A percentile compares a stretch with the other conserved stretches of the same genome.
Evolutionary conservation across 2,888 invertebrate genomes (phyloP).

Genomic region (Pseudococcus jackbeardsleyi): DNA sequence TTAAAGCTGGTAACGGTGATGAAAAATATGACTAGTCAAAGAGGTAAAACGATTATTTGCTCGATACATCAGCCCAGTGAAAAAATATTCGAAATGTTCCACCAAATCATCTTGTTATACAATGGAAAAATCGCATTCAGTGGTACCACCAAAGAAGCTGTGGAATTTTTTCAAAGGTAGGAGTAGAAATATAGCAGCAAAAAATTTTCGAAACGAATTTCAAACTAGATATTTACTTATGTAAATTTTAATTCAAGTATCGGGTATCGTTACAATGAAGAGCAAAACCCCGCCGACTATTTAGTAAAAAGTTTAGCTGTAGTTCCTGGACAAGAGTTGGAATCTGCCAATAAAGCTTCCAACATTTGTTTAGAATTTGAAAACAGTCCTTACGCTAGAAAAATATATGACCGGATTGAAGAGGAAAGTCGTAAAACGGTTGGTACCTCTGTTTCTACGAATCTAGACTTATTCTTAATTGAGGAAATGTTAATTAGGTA

Average conservation of each 20-base stretch:
- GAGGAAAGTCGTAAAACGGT: constrained; percentile 62
- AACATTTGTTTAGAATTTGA: constrained; percentile 84
- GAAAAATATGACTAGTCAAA: constrained; percentile 76
- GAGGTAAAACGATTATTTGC: constrained; percentile 65
- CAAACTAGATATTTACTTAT: constrained; percentile 49
- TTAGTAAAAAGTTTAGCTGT: constrained; percentile 84
- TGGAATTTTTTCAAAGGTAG: constrained; percentile 80
- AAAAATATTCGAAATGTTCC: constrained; percentile 65
- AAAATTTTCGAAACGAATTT: neutral
- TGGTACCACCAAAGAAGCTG: constrained; percentile 78
- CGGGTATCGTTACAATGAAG: constrained; percentile 82
- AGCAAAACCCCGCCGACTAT: constrained; percentile 92
- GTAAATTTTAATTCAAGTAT: constrained; percentile 71
- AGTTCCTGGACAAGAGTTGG: constrained; percentile 80
- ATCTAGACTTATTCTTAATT: too few relatives aligned
- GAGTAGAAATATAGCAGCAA: neutral
- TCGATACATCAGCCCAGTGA: constrained; percentile 66
- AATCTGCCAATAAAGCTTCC: constrained; percentile 32
- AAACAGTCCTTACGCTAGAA: constrained; percentile 82
- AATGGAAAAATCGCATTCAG: constrained; percentile 78
- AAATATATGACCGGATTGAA: constrained; percentile 74
- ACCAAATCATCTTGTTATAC: constrained; percentile 65
- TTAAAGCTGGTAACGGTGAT: constrained; percentile 83
- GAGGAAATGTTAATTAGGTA: too few relatives aligned
- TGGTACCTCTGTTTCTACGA: neutral